Evolutionary conservation across 2,113 vertebrate species (phyloP).

Genomic region (Nycticorax nycticorax): DNA sequence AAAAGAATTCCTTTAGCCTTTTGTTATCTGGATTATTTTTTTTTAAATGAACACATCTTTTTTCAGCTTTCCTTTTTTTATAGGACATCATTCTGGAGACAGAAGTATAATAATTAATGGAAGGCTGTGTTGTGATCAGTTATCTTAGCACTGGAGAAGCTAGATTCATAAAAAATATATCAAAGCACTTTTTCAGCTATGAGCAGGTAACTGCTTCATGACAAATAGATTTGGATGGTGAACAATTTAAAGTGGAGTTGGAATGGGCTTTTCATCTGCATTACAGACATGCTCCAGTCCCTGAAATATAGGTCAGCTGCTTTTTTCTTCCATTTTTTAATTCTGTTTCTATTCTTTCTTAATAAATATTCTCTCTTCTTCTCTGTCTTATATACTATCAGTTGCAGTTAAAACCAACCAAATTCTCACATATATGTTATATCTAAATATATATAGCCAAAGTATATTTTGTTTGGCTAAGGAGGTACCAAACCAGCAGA

Average conservation of each 20-base stretch:
- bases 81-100: neutral
- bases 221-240: constrained; percentile 25
- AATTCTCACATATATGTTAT: neutral
- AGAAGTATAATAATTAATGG: constrained; percentile 35
- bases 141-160: constrained; percentile 1
- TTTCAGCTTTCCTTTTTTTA: neutral
- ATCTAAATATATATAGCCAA: neutral
- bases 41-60: neutral
- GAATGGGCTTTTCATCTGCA: neutral
- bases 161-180: constrained; percentile 44
- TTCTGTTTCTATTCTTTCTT: neutral
- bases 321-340: constrained; percentile 29
- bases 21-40: accelerated
- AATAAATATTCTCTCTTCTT: neutral
- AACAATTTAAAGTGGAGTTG: constrained; percentile 6
- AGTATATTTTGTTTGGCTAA: constrained; percentile 30
- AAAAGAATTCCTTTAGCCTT: neutral
- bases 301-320: constrained; percentile 55
- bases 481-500: constrained; percentile 1
- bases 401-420: neutral
- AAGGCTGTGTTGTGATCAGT: neutral
- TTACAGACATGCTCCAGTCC: neutral
- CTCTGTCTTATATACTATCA: neutral
- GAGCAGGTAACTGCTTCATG: constrained; percentile 41
- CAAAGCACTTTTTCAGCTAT: constrained; percentile 18